Conservation (phyloP, 2,888 invertebrate genomes). For the Nematopogon swammerdamellus region DNA sequence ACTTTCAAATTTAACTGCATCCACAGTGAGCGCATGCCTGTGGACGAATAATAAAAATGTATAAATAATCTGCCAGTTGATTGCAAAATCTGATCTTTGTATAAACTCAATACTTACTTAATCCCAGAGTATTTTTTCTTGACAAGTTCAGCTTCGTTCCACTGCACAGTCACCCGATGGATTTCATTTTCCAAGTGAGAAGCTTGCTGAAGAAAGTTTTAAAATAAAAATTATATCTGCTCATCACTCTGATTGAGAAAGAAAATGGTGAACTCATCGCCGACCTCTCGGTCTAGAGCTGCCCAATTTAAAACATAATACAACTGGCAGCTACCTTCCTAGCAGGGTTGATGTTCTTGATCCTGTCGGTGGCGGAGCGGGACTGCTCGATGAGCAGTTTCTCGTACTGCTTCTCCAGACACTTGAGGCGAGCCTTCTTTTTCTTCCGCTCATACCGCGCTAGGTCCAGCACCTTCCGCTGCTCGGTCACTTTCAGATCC, state of each 20-base stretch:
- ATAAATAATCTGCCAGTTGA: not conserved
- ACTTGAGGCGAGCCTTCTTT: conserved; percentile 55
- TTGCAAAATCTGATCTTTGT: too few relatives aligned
- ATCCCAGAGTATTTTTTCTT: conserved; percentile 74
- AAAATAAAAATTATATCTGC: too few relatives aligned
- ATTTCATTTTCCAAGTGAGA: conserved; percentile 77
- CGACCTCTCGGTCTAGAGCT: too few relatives aligned
- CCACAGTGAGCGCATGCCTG: conserved; percentile 62
- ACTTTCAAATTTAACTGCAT: conserved; percentile 71
- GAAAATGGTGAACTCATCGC: too few relatives aligned
- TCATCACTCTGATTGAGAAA: too few relatives aligned
- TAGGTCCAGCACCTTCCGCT: conserved; percentile 70
- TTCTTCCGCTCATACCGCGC: conserved; percentile 66
- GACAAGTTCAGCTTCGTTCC: conserved; percentile 77
- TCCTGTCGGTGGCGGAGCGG: conserved; percentile 32
- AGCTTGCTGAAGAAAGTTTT: conserved; percentile 56
- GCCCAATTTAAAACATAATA: too few relatives aligned
- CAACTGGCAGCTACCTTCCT: too few relatives aligned
- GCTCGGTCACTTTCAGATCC: conserved; percentile 68
- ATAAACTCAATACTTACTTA: conserved; percentile 37
- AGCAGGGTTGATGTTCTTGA: conserved; percentile 56
- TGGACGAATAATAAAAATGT: conserved; percentile 7
- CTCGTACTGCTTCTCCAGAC: conserved; percentile 61
- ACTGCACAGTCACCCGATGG: conserved; percentile 76
- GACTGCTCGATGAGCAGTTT: conserved; percentile 58